A percentile compares a stretch with the other conserved stretches of the same genome.
Evolutionary conservation across 2,797 vertebrate species (phyloP).

Genomic region (Etheostoma perlongum): DNA sequence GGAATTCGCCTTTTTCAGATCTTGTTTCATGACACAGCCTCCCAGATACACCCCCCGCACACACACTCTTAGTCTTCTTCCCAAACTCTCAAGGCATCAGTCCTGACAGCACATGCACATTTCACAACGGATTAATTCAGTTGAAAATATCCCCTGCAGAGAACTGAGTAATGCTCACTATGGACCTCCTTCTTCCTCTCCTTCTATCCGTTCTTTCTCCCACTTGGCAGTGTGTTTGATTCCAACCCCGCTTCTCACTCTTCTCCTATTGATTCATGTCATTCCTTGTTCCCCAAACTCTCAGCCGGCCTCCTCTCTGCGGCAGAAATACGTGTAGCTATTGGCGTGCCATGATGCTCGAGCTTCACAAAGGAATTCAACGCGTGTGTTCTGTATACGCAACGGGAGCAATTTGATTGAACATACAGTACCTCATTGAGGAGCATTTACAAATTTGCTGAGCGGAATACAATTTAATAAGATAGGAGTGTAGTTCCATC

Average conservation of each 20-base stretch:
- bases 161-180: conserved; percentile 64
- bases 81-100: conserved; percentile 49
- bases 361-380: conserved; percentile 20
- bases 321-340: conserved; percentile 43
- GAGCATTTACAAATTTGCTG: conserved; percentile 29
- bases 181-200: conserved; percentile 26
- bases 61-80: conserved; percentile 22
- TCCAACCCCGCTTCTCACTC: conserved; percentile 31
- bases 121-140: conserved; percentile 79
- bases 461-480: conserved; percentile 37
- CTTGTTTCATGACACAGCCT: conserved; percentile 62
- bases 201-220: conserved; percentile 22
- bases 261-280: conserved; percentile 50
- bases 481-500: not conserved
- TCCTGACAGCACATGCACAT: conserved; percentile 56
- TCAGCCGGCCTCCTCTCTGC: conserved; percentile 9
- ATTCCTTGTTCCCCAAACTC: conserved; percentile 25
- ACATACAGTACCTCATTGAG: conserved; percentile 18
- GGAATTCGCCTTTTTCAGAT: conserved; percentile 72
- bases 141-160: conserved; percentile 66
- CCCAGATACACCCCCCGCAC: conserved; percentile 27
- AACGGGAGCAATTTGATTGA: conserved; percentile 40
- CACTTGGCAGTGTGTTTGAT: conserved; percentile 32
- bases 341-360: not conserved
- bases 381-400: conserved; percentile 33